These are phyloP conservation scores for Arvicanthis niloticus DNA, from an alignment of 2,113 vertebrate species.

Conservation along the genomic window DNA sequence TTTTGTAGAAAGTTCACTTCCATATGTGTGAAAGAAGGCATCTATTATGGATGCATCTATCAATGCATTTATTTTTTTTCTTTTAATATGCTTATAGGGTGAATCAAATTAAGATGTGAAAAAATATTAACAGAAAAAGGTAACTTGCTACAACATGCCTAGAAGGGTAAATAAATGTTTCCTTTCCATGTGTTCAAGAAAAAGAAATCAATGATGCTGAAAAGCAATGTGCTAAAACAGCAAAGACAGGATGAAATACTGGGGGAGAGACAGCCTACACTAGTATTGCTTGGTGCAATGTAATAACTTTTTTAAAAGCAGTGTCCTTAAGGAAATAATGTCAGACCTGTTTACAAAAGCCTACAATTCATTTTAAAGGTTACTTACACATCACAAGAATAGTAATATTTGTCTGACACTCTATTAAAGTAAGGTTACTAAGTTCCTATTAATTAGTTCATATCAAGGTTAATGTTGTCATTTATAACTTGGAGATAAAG, in stretches of 20 bases:
- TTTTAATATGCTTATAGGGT: not conserved
- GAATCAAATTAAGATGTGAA: not conserved
- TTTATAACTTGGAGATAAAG: not conserved
- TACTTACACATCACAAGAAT: not conserved
- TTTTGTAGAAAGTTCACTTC: not conserved
- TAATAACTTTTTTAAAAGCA: not conserved
- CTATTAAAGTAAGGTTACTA: not conserved
- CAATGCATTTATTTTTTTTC: not conserved
- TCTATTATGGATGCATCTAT: not conserved
- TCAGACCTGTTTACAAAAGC: not conserved
- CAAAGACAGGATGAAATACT: not conserved
- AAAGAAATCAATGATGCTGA: not conserved
- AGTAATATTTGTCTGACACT: not conserved
- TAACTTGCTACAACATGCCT: not conserved
- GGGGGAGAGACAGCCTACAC: not conserved
- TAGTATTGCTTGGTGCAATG: not conserved
- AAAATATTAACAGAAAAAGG: not conserved
- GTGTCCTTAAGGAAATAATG: not conserved
- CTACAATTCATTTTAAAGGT: not conserved
- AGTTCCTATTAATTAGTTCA: not conserved
- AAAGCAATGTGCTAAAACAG: not conserved
- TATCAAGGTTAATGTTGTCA: not conserved
- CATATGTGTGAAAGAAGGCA: not conserved
- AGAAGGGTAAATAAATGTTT: not conserved
- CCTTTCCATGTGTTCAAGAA: not conserved